A percentile compares a stretch with the other conserved stretches of the same genome.
Conservation (phyloP, 2,888 invertebrate species). For the Eupithecia pulchellata region DNA sequence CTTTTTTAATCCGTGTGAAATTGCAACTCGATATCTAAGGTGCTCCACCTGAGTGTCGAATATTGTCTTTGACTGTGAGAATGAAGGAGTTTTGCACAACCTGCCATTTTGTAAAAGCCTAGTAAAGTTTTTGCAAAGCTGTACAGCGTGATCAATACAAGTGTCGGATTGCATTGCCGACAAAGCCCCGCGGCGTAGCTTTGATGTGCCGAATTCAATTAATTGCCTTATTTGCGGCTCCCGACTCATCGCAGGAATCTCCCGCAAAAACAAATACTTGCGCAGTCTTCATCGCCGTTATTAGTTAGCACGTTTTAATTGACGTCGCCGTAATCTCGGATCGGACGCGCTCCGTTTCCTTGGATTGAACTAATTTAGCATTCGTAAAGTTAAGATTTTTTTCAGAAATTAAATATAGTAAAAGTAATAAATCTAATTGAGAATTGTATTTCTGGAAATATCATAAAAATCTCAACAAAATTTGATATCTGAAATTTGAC, state of each 20-base stretch:
- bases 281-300: conserved; percentile 79
- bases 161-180: conserved; percentile 78
- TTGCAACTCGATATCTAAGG: conserved; percentile 64
- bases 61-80: conserved; percentile 62
- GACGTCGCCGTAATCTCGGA: conserved; percentile 48
- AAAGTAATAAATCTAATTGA: not conserved
- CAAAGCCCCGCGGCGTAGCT: conserved; percentile 77
- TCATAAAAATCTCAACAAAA: not conserved
- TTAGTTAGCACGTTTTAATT: conserved; percentile 75
- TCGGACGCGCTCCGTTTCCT: conserved; percentile 32
- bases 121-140: conserved; percentile 1
- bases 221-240: conserved; percentile 82
- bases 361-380: conserved; percentile 5
- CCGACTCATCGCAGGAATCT: conserved; percentile 73
- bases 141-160: conserved; percentile 60
- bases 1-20: conserved; percentile 16
- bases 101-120: conserved; percentile 29
- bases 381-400: not conserved
- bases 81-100: conserved; percentile 61
- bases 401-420: not conserved
- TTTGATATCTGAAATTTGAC: too few relatives aligned
- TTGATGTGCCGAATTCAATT: conserved; percentile 84
- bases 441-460: not conserved
- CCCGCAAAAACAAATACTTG: conserved; percentile 83
- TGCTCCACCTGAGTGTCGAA: conserved; percentile 41